Base-by-base conservation (phyloP, 1,140 invertebrate species). In the Pogonognathellus flavescens region DNA sequence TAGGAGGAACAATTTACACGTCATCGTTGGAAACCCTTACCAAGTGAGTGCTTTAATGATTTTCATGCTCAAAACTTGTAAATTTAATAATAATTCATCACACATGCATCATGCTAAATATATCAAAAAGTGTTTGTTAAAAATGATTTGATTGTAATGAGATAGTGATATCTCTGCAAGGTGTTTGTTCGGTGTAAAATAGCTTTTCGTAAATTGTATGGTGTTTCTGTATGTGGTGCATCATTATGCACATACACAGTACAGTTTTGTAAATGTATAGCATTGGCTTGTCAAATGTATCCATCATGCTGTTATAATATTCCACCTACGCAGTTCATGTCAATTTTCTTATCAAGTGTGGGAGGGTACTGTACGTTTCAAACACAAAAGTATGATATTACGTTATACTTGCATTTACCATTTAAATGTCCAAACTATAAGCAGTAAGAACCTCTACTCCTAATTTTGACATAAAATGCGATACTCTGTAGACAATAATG, bases 1-100 rank as follows among this genome's bases (percentile, higher is more conserved):
- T 99, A 16, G 97, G 97, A 9, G 97, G 97, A 0, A 97, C 96
- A 50, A 98, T 98, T 88, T 99, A 98, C 91, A 99, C 97, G 0
- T 98, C 97, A 0, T 98, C 97, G 0, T 91, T 99, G 89, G 96
- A 98, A 91, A 99, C 97, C 1, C 93, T 99, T 1, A 99, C 97
- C 87, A 96, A 97, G 96, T 98, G 92, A 95, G 94, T 90, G 1
- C 82, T 59, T 84, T 72, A 55, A 70, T 80, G 3, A 22, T 41
- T 80, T 80, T 20, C 4, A 11, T 31, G 3, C 22, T 3, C 13
- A 20, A 31, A 13, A 60, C n/a, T n/a, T n/a, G n/a, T n/a, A 18
- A 0, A 18, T 10, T 22, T 10, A 9, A 9, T n/a, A n/a, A n/a
- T n/a, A n/a, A n/a, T n/a, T n/a, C n/a, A n/a, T n/a, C n/a, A 41